Conservation (phyloP, 1,140 invertebrate species). For the Heliconius nattereri region DNA sequence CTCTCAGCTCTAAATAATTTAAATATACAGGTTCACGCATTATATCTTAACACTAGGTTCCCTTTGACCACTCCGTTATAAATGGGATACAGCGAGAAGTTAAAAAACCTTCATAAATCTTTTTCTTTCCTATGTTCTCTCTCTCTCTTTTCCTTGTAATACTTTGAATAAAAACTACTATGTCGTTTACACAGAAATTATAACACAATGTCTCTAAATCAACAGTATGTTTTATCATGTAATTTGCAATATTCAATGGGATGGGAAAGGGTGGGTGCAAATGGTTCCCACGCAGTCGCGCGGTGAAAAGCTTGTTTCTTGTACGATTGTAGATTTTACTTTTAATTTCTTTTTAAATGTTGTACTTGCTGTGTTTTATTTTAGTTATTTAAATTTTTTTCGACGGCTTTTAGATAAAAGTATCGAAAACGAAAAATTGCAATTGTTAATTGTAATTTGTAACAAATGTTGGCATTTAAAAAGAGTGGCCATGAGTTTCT, state of each 20-base stretch:
- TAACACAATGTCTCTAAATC: background rate
- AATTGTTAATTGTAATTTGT: no score
- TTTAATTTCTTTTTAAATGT: conserved; percentile 6
- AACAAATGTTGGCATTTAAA: no score
- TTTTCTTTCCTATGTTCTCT: background rate
- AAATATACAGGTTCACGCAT: no score
- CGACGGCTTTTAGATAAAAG: no score
- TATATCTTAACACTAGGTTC: no score
- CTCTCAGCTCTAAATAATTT: background rate
- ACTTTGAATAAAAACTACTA: conserved; percentile 9
- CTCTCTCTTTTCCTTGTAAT: background rate
- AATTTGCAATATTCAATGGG: conserved; percentile 28
- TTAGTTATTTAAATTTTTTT: background rate
- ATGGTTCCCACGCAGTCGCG: conserved; percentile 27
- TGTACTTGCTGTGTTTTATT: background rate
- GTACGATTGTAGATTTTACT: conserved; percentile 6
- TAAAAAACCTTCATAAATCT: background rate
- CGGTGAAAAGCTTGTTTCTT: conserved; percentile 28
- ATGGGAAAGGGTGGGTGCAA: conserved; percentile 24
- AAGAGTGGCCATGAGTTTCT: no score
- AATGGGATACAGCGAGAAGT: no score
- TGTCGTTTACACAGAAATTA: background rate
- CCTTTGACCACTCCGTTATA: no score
- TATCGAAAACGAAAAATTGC: no score
- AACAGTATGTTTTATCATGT: conserved; percentile 28